A percentile compares a stretch with the other conserved stretches of the same genome.
phyloP scores from a whole-genome alignment of 2,797 vertebrate genomes.

The Myoxocephalus aenaeus region DNA sequence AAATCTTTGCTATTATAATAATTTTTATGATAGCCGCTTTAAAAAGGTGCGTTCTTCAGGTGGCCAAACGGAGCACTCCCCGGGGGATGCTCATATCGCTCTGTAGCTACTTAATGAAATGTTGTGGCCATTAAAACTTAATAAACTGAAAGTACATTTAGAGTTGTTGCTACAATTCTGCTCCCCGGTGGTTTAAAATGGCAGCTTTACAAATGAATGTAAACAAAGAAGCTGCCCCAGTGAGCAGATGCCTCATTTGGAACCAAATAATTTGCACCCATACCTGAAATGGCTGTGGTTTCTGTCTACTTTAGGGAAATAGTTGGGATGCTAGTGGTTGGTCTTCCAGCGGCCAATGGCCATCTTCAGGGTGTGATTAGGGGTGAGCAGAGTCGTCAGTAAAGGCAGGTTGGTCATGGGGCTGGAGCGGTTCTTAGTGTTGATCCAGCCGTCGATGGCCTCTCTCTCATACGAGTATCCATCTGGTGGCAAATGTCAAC shows the following conservation, averaged over 20 bases:
- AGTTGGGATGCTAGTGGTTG: constrained; percentile 59
- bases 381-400: constrained; percentile 88
- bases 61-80: neutral
- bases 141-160: neutral
- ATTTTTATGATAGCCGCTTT: neutral
- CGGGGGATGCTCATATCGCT: neutral
- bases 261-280: constrained; percentile 1
- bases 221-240: neutral
- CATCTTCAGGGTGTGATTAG: constrained; percentile 96
- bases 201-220: constrained; percentile 4
- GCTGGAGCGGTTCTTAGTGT: constrained; percentile 90
- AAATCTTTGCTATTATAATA: neutral
- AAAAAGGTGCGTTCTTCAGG: neutral
- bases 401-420: constrained; percentile 98
- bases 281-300: constrained; percentile 9
- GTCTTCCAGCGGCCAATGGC: constrained; percentile 91
- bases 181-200: neutral
- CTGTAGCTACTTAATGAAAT: neutral
- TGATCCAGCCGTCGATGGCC: constrained; percentile 94
- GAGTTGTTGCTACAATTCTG: neutral
- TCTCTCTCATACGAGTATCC: constrained; percentile 96
- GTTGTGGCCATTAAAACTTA: neutral
- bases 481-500: constrained; percentile 81
- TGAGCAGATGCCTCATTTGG: neutral
- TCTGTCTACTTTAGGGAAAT: neutral